Conservation (phyloP, 1,140 invertebrate genomes). For the Antheraea pernyi region DNA sequence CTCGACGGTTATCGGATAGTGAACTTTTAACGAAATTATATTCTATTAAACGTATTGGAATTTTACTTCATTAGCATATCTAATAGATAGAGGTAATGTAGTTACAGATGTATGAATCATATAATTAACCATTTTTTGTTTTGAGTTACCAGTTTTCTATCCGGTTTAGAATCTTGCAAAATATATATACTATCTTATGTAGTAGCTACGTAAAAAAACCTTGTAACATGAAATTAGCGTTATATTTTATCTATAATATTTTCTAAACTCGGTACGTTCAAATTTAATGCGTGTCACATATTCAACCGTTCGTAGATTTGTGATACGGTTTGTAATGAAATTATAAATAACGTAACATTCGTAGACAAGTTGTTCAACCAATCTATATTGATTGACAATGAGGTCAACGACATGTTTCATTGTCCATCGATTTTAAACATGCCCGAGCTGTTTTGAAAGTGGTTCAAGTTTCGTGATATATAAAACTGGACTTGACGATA, state of each 20-base stretch:
- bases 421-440: slow-evolving; percentile 12
- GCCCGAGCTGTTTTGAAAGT: slow-evolving; percentile 4
- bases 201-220: not conserved
- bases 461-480: not conserved
- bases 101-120: no score
- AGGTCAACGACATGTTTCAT: slow-evolving; percentile 18
- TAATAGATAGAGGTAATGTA: no score
- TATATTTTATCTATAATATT: not conserved
- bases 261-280: not conserved
- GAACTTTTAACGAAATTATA: no score
- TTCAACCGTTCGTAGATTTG: slow-evolving; percentile 16
- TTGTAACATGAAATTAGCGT: not conserved
- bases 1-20: not conserved
- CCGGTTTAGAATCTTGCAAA: not conserved
- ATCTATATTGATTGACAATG: slow-evolving; percentile 20
- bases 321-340: slow-evolving; percentile 12
- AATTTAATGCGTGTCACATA: not conserved
- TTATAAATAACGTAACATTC: slow-evolving; percentile 7
- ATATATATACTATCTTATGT: not conserved
- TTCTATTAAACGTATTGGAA: no score
- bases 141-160: not conserved
- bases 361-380: slow-evolving; percentile 13
- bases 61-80: no score
- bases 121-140: not conserved
- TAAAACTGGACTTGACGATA: slow-evolving; percentile 4